Conservation (phyloP, 2,888 invertebrate genomes). For the Cryptosula pallasiana region DNA sequence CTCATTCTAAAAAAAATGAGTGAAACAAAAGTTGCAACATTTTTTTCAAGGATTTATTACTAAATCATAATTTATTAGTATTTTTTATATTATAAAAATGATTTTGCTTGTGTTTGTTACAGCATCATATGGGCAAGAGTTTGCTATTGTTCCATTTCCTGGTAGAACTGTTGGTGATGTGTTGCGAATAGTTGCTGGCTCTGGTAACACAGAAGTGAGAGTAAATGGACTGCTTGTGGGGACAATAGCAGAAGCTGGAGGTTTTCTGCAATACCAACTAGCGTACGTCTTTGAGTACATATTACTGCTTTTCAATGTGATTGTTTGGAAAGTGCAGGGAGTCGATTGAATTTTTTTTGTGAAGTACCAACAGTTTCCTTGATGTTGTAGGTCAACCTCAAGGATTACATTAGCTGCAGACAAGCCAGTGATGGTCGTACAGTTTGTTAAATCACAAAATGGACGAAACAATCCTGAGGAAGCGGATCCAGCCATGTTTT, state of each 20-base stretch:
- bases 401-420: not conserved
- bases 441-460: not conserved
- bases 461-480: not conserved
- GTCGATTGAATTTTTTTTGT: too few relatives aligned
- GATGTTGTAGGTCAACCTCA: not conserved
- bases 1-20: too few relatives aligned
- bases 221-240: not conserved
- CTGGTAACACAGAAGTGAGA: not conserved
- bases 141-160: not conserved
- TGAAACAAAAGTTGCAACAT: too few relatives aligned
- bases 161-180: constrained; percentile 10
- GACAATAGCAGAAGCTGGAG: not conserved
- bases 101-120: not conserved
- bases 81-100: too few relatives aligned
- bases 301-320: not conserved
- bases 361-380: too few relatives aligned
- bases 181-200: not conserved
- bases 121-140: not conserved
- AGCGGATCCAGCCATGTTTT: not conserved
- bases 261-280: not conserved
- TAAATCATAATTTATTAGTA: too few relatives aligned
- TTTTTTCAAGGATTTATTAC: too few relatives aligned
- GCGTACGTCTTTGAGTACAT: not conserved
- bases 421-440: not conserved
- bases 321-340: too few relatives aligned